phyloP scores from a whole-genome alignment of 2,888 invertebrate species.

The Bruchidius siliquastri region DNA sequence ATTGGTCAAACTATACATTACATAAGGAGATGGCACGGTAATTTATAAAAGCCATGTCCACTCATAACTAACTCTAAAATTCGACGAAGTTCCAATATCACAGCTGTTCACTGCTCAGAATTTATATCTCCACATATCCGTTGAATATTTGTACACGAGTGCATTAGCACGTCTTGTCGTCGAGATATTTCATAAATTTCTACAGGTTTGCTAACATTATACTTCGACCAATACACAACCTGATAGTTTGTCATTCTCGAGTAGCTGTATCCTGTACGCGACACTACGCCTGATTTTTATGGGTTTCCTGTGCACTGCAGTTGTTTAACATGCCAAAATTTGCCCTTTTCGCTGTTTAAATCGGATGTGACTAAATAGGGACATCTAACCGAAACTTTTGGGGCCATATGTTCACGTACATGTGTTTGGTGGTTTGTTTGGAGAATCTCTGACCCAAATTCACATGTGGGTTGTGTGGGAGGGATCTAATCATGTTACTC shows the following conservation, averaged over 20 bases:
- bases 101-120: background rate
- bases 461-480: no score
- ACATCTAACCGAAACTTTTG: background rate
- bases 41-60: background rate
- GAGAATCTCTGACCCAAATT: no score
- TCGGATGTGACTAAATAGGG: background rate
- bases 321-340: background rate
- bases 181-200: background rate
- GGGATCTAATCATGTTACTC: no score
- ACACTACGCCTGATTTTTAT: background rate
- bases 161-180: background rate
- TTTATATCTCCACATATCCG: background rate
- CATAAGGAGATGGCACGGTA: no score
- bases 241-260: constrained; percentile 2
- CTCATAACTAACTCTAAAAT: background rate
- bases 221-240: background rate
- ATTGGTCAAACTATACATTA: no score
- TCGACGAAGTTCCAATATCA: background rate
- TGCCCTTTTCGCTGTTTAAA: background rate
- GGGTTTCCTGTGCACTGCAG: constrained; percentile 2
- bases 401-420: background rate
- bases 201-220: background rate
- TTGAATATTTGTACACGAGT: no score
- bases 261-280: constrained; percentile 1
- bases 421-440: background rate